These are phyloP conservation scores for Lamellibrachia satsuma DNA, from an alignment of 2,888 invertebrate genomes.

Conservation along the genomic window DNA sequence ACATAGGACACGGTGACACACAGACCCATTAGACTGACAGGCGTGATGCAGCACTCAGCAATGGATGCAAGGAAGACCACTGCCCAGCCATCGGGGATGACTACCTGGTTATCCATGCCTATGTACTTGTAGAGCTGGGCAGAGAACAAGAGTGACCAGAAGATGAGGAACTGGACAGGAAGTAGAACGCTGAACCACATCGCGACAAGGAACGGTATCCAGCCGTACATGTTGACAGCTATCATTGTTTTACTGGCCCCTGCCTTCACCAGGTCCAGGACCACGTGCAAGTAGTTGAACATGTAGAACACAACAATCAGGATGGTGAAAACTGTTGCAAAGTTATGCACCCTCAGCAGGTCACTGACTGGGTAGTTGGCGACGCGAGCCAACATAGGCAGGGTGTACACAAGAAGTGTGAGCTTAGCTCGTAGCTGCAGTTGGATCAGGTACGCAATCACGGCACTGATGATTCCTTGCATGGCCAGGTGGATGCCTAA, in stretches of 20 bases:
- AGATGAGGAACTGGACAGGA: slow-evolving; percentile 67
- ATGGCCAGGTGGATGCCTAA: slow-evolving; percentile 60
- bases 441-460: slow-evolving; percentile 65
- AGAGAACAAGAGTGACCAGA: slow-evolving; percentile 68
- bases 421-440: slow-evolving; percentile 41
- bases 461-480: slow-evolving; percentile 61
- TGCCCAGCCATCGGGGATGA: slow-evolving; percentile 62
- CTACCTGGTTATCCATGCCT: slow-evolving; percentile 47
- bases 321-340: slow-evolving; percentile 65
- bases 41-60: slow-evolving; percentile 67
- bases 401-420: slow-evolving; percentile 65
- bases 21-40: slow-evolving; percentile 67
- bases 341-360: slow-evolving; percentile 65
- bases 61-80: slow-evolving; percentile 63
- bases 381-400: slow-evolving; percentile 68
- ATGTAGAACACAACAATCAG: slow-evolving; percentile 65
- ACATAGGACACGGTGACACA: slow-evolving; percentile 69
- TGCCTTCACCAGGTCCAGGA: slow-evolving; percentile 55
- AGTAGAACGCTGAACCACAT: slow-evolving; percentile 67
- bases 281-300: slow-evolving; percentile 63
- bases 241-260: slow-evolving; percentile 21
- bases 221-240: slow-evolving; percentile 53
- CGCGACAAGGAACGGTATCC: slow-evolving; percentile 58
- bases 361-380: slow-evolving; percentile 64
- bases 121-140: slow-evolving; percentile 64